Base-by-base conservation (phyloP, 2,113 vertebrate species). In the Leptodactylus fuscus region DNA sequence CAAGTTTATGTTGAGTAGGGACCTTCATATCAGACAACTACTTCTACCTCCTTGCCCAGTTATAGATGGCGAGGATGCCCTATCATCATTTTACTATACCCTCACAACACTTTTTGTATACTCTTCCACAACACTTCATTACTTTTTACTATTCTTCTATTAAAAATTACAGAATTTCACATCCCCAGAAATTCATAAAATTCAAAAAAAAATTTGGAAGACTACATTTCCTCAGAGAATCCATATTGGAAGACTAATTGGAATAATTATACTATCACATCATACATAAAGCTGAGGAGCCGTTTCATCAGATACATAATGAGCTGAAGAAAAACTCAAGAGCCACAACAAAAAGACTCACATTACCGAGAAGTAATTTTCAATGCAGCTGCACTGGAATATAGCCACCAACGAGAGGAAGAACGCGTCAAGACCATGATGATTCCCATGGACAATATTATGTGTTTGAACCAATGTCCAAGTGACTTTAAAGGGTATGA, bases 141-240 rank as follows among this genome's bases (percentile, higher is more conserved):
- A 44, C 41, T 5, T 44, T 44, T 44, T 44, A 44, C 41, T 9
- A n/a, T n/a, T n/a, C n/a, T n/a, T n/a, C n/a, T n/a, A 18, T 46
- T 93, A 93, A 92, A 93, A 92, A 92, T 84, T 67, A 90, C 88
- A 84, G 90, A 92, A 92, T 93, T 93, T 92, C 90, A 87, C 92
- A 92, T 94, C 93, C 91, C 91, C 90, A 87, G 91, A 91, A 93
- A 92, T 94, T 93, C 90, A 94, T 93, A 91, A 90, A 91, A 89
- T 18, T 1, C 44, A 73, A 32, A 62, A 83, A 87, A 88, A n/a
- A n/a, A n/a, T n/a, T n/a, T n/a, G n/a, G n/a, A n/a, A n/a, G n/a
- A n/a, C n/a, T n/a, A n/a, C 92, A 88, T 85, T 62, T 62, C 65
- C 89, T 91, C 91, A 89, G 90, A 90, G 90, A 92, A 91, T 92